Evolutionary conservation across 2,797 vertebrate genomes (phyloP).

Genomic region (Hemitrygon akajei): DNA sequence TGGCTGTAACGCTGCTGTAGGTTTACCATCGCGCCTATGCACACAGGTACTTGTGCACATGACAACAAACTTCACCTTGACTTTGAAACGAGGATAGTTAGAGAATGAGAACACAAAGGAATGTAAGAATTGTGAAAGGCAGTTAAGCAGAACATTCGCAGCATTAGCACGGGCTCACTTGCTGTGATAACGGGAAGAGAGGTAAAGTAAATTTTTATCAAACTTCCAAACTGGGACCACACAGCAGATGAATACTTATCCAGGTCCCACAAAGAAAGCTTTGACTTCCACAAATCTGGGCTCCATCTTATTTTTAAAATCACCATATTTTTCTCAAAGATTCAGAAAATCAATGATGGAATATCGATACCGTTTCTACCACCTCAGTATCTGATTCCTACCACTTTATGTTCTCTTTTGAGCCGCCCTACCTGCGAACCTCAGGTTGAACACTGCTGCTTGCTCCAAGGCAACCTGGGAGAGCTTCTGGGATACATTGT

Average conservation of each 20-base stretch:
- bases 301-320: neutral
- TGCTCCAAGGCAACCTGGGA: neutral
- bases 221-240: neutral
- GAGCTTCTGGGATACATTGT: neutral
- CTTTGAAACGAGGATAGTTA: no score
- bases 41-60: no score
- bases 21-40: no score
- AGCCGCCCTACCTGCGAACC: neutral
- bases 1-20: no score
- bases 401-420: neutral
- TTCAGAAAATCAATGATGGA: no score
- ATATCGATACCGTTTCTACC: neutral
- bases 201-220: neutral
- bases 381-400: neutral
- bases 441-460: neutral
- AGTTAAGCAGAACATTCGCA: no score
- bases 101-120: no score
- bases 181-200: neutral
- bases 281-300: neutral
- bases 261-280: neutral
- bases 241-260: neutral
- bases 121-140: no score
- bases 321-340: neutral
- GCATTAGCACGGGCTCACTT: no score
- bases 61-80: no score